Base-by-base conservation (phyloP, 2,888 invertebrate species). In the Zonitis immaculata region DNA sequence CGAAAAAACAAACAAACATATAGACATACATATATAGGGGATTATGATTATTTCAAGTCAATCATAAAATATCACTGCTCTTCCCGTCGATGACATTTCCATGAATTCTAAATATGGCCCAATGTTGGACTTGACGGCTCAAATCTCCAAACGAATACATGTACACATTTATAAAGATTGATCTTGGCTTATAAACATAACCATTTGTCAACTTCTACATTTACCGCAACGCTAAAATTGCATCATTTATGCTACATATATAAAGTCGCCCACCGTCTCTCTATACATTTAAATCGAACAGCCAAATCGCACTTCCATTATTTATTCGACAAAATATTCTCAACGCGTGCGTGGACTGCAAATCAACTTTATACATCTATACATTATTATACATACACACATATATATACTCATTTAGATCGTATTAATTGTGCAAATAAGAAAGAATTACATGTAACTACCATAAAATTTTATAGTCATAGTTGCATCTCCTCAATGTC, bases 1-100 rank as follows among this genome's bases (percentile, higher is more conserved):
- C 54, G 52, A 43, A 30, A 35, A n/a, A 11, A 4, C n/a, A n/a
- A n/a, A n/a, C n/a, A n/a, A n/a, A n/a, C n/a, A n/a, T n/a, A n/a
- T n/a, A n/a, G n/a, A n/a, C n/a, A n/a, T n/a, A n/a, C n/a, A n/a
- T n/a, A n/a, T n/a, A n/a, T n/a, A 20, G 35, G 18, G 53, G 57
- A 55, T 56, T 62, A 61, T 66, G 67, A 67, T 69, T 68, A 69
- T 68, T 68, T 66, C 66, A 67, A 68, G 70, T 72, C 73, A 73
- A 75, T 75, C 74, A 73, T 74, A 72, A 75, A 73, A 74, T 74
- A 73, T 73, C 70, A 69, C 69, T 65, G 66, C 64, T 68, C 63
- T 66, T 68, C 68, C 67, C 68, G 71, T 71, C 73, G 73, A 72
- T 73, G 73, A 74, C 75, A 68, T 72, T 75, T 73, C 69, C 67